A percentile compares a stretch with the other conserved stretches of the same genome.
phyloP scores from a whole-genome alignment of 2,113 vertebrate species.

The Bubalus kerabau region DNA sequence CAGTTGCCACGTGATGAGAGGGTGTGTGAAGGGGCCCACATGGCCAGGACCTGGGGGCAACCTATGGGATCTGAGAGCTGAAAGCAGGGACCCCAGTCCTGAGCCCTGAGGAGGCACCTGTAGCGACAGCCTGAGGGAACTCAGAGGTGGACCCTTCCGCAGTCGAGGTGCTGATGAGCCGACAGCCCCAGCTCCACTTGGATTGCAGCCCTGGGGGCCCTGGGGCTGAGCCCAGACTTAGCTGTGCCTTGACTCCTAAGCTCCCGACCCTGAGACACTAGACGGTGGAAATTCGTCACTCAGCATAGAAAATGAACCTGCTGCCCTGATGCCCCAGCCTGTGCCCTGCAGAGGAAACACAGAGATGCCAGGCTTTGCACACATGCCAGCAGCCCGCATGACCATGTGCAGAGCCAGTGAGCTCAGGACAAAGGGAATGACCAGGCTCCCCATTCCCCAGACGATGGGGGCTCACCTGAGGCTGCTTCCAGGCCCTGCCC shows the following conservation, averaged over 20 bases:
- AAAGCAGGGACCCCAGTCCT: background rate
- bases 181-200: fast-evolving
- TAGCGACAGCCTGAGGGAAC: background rate
- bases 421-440: background rate
- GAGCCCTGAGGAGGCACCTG: background rate
- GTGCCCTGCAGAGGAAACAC: background rate
- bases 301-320: background rate
- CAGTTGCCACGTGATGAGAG: background rate
- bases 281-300: background rate
- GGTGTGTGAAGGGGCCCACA: background rate
- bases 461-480: fast-evolving
- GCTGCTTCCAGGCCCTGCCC: background rate
- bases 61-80: background rate
- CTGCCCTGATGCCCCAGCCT: background rate
- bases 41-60: background rate
- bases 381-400: fast-evolving
- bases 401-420: background rate
- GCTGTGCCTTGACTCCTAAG: background rate
- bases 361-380: too few species aligned
- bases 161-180: background rate
- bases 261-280: background rate
- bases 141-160: background rate
- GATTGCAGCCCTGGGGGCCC: background rate
- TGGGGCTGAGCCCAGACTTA: background rate
- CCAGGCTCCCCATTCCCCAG: background rate